These are phyloP conservation scores for Acleris cristana DNA, from an alignment of 2,888 invertebrate genomes.

Conservation along the genomic window DNA sequence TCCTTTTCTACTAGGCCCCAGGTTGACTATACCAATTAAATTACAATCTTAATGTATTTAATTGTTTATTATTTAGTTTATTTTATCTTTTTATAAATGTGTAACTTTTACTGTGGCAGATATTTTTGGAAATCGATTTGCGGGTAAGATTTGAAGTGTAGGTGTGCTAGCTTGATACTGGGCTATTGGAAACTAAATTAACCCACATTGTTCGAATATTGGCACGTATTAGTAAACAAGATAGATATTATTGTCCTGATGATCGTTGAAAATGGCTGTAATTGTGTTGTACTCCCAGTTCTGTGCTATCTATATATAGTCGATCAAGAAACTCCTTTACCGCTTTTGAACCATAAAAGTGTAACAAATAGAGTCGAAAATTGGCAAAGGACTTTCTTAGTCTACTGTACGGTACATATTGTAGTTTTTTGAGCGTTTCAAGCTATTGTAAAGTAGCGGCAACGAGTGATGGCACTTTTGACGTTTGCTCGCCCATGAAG, in stretches of 20 bases:
- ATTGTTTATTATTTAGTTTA: not conserved
- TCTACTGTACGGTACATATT: too few species aligned
- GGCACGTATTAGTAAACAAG: not conserved
- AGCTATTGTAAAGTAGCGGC: constrained; percentile 1
- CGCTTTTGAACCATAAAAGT: too few species aligned
- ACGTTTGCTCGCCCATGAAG: too few species aligned
- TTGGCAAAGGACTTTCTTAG: too few species aligned
- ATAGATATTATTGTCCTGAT: not conserved
- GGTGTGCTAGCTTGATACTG: constrained; percentile 27
- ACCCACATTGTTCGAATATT: not conserved
- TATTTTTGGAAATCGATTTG: constrained; percentile 68
- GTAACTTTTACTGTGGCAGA: constrained; percentile 56
- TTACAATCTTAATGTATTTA: constrained; percentile 94
- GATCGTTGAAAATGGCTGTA: not conserved
- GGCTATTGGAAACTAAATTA: not conserved
- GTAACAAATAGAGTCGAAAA: too few species aligned
- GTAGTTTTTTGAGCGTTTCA: not conserved
- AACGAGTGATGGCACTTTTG: too few species aligned
- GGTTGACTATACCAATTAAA: constrained; percentile 61
- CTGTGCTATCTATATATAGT: too few species aligned
- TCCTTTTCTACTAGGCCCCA: too few species aligned
- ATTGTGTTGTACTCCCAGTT: not conserved
- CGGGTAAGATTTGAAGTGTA: constrained; percentile 63
- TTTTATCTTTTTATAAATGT: constrained; percentile 1
- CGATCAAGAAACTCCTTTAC: too few species aligned